Conservation (phyloP, 2,113 vertebrate genomes). For the Nanorana parkeri region DNA sequence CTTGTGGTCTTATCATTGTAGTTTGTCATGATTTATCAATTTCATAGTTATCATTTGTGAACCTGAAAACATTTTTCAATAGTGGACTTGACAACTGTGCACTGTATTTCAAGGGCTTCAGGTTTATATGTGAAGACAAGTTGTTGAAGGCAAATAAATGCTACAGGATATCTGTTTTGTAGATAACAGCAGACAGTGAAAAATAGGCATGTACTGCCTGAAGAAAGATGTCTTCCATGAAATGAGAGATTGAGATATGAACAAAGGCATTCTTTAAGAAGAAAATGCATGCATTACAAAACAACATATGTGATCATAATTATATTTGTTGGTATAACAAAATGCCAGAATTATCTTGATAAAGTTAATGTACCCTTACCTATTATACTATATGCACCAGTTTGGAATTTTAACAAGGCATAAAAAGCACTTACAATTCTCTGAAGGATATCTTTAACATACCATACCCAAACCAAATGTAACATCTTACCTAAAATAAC, state of each 20-base stretch:
- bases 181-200: slow-evolving; percentile 35
- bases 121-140: slow-evolving; percentile 24
- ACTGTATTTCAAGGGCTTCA: slow-evolving; percentile 11
- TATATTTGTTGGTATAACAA: neutral
- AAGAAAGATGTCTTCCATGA: slow-evolving; percentile 33
- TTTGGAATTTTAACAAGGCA: neutral
- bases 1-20: slow-evolving; percentile 27
- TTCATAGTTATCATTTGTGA: slow-evolving; percentile 49
- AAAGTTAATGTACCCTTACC: neutral
- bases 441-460: too few species aligned
- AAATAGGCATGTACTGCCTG: slow-evolving; percentile 7
- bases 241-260: slow-evolving; percentile 32
- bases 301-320: neutral
- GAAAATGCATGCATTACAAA: slow-evolving; percentile 11
- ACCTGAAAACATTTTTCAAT: slow-evolving; percentile 40
- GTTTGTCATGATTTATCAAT: slow-evolving; percentile 47
- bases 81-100: slow-evolving; percentile 39
- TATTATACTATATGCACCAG: neutral
- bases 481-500: too few species aligned
- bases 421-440: too few species aligned
- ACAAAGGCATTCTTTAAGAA: slow-evolving; percentile 24
- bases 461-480: too few species aligned
- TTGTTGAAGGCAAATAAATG: slow-evolving; percentile 43
- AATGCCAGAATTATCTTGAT: neutral
- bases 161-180: slow-evolving; percentile 39